These are phyloP conservation scores for Sericinus montela DNA, from an alignment of 2,888 invertebrate genomes.

Conservation along the genomic window DNA sequence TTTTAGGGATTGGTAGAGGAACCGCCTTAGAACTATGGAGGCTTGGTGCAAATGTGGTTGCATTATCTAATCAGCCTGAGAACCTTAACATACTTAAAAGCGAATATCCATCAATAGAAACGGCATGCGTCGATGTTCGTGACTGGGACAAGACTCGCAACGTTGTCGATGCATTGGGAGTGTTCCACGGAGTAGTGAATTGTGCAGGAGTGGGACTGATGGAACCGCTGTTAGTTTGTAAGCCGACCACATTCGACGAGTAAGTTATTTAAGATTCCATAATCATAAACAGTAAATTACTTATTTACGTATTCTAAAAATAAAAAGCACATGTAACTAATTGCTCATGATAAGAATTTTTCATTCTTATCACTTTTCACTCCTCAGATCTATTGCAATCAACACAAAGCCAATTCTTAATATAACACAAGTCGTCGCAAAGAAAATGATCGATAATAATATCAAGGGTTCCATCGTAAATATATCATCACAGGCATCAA, in stretches of 20 bases:
- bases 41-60: slow-evolving; percentile 85
- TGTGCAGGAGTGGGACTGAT: slow-evolving; percentile 88
- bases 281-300: no score
- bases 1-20: slow-evolving; percentile 84
- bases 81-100: slow-evolving; percentile 81
- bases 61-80: slow-evolving; percentile 83
- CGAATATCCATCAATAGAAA: slow-evolving; percentile 80
- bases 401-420: slow-evolving; percentile 91
- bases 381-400: slow-evolving; percentile 81
- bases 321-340: no score
- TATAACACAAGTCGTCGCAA: slow-evolving; percentile 88
- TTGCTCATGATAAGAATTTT: no score
- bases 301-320: no score
- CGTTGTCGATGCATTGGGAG: slow-evolving; percentile 73
- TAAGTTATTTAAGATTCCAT: slow-evolving; percentile 59
- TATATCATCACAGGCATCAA: slow-evolving; percentile 91
- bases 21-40: slow-evolving; percentile 82
- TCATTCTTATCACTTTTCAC: slow-evolving; percentile 24
- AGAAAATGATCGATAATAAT: slow-evolving; percentile 83
- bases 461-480: slow-evolving; percentile 91
- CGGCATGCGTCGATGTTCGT: slow-evolving; percentile 82
- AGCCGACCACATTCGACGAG: slow-evolving; percentile 84
- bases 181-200: slow-evolving; percentile 91
- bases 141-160: slow-evolving; percentile 86
- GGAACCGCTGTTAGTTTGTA: slow-evolving; percentile 85